Evolutionary conservation across 2,888 invertebrate genomes (phyloP).

Genomic region (Callosobruchus maculatus): DNA sequence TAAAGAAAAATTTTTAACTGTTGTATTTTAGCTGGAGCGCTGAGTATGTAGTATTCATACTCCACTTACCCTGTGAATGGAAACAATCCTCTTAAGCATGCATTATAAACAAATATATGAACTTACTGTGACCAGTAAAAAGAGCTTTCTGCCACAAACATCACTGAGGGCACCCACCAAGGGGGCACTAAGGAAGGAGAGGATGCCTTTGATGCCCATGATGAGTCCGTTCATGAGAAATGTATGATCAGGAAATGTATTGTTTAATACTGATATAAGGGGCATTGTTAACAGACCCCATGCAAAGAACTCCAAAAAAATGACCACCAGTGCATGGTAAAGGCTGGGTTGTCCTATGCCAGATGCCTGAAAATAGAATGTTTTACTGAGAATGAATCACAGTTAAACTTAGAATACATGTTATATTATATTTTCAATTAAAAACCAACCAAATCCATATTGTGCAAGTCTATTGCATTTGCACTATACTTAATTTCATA

Average conservation of each 20-base stretch:
- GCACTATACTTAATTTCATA: no score
- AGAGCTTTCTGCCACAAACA: conserved; percentile 97
- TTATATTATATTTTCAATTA: no score
- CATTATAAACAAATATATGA: neutral
- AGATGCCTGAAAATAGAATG: conserved; percentile 59
- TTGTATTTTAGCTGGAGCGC: no score
- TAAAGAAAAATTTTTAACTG: no score
- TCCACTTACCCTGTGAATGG: no score
- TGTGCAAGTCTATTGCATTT: no score
- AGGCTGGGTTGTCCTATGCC: conserved; percentile 94
- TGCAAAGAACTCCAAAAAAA: conserved; percentile 99
- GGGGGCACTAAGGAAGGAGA: conserved; percentile 97
- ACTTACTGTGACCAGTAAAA: conserved; percentile 83
- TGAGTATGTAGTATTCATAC: no score
- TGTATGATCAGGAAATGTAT: conserved; percentile 97
- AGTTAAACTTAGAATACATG: no score
- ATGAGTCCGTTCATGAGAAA: conserved; percentile 99
- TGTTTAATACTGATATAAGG: conserved; percentile 89
- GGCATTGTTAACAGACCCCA: conserved; percentile 99
- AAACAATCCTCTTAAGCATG: no score
- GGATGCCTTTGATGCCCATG: conserved; percentile 73
- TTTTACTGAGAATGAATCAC: no score
- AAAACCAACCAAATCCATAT: no score
- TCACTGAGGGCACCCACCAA: conserved; percentile 86
- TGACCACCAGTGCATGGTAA: conserved; percentile 97